Evolutionary conservation across 1,140 invertebrate genomes (phyloP), one percentile per base, ranked within the genome.

Genomic region (Catajapyx aquilonaris): DNA sequence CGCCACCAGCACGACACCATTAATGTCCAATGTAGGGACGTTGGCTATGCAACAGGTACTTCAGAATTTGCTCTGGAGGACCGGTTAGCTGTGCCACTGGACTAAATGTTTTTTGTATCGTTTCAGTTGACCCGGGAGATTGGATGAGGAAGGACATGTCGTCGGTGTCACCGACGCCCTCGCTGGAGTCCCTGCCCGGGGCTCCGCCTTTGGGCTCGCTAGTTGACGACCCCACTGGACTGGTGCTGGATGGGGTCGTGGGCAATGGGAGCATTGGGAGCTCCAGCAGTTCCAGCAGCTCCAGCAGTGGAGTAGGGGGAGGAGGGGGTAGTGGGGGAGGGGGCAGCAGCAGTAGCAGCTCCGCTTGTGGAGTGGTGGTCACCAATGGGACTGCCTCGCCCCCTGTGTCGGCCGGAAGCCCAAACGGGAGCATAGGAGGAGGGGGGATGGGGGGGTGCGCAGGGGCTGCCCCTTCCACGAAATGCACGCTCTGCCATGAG

Each of bases 141-240:
- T 45, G 50, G 46, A 65, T 62, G 13, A 60, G 69, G 13, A 16
- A 40, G 34, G 39, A 21, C 15, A 13, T 16, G 31, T n/a, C 17
- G 18, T 16, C 31, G 71, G 71, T 73, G 60, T 80, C 76, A 54
- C 76, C 76, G 54, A 85, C 83, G 64, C 79, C 81, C 56, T 86
- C 81, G 60, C 65, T 85, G 65, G 81, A 86, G 69, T 85, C 81
- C 62, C 64, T 80, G 61, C 71, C 71, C 53, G 78, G 81, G 71
- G 77, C 77, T 58, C 81, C 79, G 65, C 83, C 81, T 53, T 73
- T 84, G 60, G 78, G 78, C 66, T 84, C 80, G 49, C 69, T 71
- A 44, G 65, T 73, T 48, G 76, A 79, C 55, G 66, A 69, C 59
- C 41, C 46, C 40, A 64, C 65, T 57, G 66, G 69, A 55, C 54